Evolutionary conservation across 37 sponge, comb jelly and placozoan genomes (phyloP), one percentile per base, ranked within the genome.

Genomic region (Cliona cf. orientalis): DNA sequence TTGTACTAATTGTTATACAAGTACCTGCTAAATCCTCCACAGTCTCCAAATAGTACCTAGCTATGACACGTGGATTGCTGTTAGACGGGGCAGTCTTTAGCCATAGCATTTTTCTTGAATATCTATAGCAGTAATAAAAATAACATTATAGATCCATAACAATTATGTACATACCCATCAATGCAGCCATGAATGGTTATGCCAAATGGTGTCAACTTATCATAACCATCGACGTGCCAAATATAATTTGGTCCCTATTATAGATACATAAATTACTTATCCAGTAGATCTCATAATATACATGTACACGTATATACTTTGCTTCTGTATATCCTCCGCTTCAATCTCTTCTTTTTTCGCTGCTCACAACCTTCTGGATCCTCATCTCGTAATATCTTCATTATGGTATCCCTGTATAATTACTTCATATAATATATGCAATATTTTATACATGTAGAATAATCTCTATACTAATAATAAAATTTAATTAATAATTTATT

Each of bases 221-320:
- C 86, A 39, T 85, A 85, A 38, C 86, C 79, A 58, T 85, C 86
- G 1, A 78, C 3, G 42, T 85, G 79, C 86, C 86, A 78, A 35
- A 85, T 22, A 26, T 59, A 66, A 69, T 85, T 85, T 29, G 85
- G 85, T 3, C 85, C 85, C 65, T 80, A 46, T 19, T 73, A 43
- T 42, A 44, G 74, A 46, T 69, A n/a, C n/a, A n/a, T n/a, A n/a
- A n/a, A n/a, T n/a, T n/a, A n/a, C n/a, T n/a, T n/a, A n/a, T n/a
- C n/a, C n/a, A n/a, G n/a, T n/a, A n/a, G n/a, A n/a, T n/a, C n/a
- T n/a, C n/a, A n/a, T n/a, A n/a, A n/a, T n/a, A n/a, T n/a, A n/a
- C n/a, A n/a, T n/a, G n/a, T n/a, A n/a, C n/a, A n/a, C n/a, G n/a
- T n/a, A n/a, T n/a, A n/a, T n/a, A n/a, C n/a, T n/a, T n/a, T n/a